These are phyloP conservation scores for Liasis olivaceus DNA, from an alignment of 2,797 vertebrate genomes.

Conservation along the genomic window DNA sequence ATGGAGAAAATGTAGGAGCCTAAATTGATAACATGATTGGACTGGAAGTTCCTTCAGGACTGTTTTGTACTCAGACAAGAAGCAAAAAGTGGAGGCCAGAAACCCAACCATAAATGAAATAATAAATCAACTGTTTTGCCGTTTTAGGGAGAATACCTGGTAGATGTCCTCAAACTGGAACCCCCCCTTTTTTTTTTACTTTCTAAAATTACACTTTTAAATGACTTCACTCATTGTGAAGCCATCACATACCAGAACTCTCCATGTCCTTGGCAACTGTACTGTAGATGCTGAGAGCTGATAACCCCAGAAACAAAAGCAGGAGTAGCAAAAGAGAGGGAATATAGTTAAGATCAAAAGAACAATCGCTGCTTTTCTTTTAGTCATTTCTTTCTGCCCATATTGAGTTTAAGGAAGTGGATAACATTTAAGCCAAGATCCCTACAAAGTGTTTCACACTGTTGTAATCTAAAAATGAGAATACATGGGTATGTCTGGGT, in stretches of 20 bases:
- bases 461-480: neutral
- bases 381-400: neutral
- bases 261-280: neutral
- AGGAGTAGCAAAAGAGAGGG: neutral
- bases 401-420: neutral
- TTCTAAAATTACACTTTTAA: neutral
- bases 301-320: neutral
- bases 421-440: neutral
- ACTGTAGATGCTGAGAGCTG: neutral
- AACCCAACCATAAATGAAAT: neutral
- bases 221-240: neutral
- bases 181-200: too few relatives aligned
- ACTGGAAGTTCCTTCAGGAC: neutral
- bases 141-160: neutral
- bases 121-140: neutral
- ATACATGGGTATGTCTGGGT: neutral
- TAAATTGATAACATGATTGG: neutral
- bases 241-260: neutral
- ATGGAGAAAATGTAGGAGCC: neutral
- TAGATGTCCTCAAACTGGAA: neutral
- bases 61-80: neutral
- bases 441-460: neutral
- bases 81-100: neutral
- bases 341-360: neutral
- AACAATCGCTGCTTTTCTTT: neutral